Base-by-base conservation (phyloP, 2,888 invertebrate species). In the Agrochola lychnidis region DNA sequence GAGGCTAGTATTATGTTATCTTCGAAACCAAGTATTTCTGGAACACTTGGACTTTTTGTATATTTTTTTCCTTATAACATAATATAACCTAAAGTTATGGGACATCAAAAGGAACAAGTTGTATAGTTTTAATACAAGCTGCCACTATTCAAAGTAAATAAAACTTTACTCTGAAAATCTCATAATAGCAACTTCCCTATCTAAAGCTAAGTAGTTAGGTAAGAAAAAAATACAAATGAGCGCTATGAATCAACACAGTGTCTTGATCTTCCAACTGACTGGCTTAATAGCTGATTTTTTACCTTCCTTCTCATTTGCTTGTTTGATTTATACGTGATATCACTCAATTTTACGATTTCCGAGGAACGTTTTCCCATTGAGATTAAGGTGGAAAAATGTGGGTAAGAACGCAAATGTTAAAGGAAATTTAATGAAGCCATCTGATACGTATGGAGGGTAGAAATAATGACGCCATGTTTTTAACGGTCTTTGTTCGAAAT, bases 231-330 rank as follows among this genome's bases (percentile, higher is more conserved):
- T 90, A 91, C 89, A 93, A 93, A 94, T 93, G 93, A 91, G 87
- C 87, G 82, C 88, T 89, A 93, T 94, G 92, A 94, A 93, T 95
- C 94, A 93, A 90, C 85, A 84, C 89, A 85, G 84, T 89, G 90
- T 91, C 91, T 91, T 94, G 95, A 94, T 95, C 94, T 95, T 95
- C 93, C 95, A 80, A 90, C 90, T 91, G 93, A 92, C 92, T 94
- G 95, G 89, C 89, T 91, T 93, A 94, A 95, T 94, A 92, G 91
- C 91, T 89, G 89, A 92, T 93, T 93, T 94, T 93, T 93, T 92
- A 91, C 90, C 89, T 90, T 89, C 90, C 90, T 90, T 85, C 90
- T 94, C 94, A 94, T 95, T 95, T 94, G 87, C 93, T 84, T 91
- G 79, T 89, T 90, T 94, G 95, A 95, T 95, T 95, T 94, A 95